These are phyloP conservation scores for Spheniscus humboldti DNA, from an alignment of 2,797 vertebrate genomes.

Conservation along the genomic window DNA sequence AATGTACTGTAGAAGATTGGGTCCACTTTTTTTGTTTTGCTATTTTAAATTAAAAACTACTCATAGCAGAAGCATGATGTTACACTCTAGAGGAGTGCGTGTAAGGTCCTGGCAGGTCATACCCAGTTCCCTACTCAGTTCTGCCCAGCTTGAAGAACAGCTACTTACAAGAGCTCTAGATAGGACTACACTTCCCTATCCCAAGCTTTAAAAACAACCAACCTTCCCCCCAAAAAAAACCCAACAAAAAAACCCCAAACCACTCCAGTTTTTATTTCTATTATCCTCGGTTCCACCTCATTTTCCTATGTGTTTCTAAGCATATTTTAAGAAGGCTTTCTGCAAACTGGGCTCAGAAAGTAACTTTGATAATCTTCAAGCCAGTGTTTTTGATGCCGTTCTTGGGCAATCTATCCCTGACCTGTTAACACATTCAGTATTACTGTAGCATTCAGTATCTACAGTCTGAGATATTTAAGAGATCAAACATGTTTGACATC, in stretches of 20 bases:
- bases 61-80: not conserved
- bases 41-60: not conserved
- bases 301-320: not conserved
- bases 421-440: not conserved
- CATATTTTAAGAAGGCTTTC: not conserved
- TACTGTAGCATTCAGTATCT: not conserved
- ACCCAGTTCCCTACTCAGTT: not conserved
- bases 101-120: not conserved
- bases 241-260: fast-evolving
- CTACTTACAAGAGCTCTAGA: not conserved
- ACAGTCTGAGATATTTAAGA: not conserved
- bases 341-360: not conserved
- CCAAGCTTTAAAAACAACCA: not conserved
- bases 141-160: not conserved
- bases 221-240: not conserved
- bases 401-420: not conserved
- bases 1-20: not conserved
- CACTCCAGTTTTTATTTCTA: not conserved
- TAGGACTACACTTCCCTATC: not conserved
- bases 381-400: not conserved
- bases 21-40: not conserved
- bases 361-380: not conserved
- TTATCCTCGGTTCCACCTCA: not conserved
- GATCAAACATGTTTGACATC: not conserved
- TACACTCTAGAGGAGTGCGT: not conserved